Evolutionary conservation across 2,113 vertebrate genomes (phyloP), one percentile per base, ranked within the genome.

Genomic region (Carollia perspicillata): DNA sequence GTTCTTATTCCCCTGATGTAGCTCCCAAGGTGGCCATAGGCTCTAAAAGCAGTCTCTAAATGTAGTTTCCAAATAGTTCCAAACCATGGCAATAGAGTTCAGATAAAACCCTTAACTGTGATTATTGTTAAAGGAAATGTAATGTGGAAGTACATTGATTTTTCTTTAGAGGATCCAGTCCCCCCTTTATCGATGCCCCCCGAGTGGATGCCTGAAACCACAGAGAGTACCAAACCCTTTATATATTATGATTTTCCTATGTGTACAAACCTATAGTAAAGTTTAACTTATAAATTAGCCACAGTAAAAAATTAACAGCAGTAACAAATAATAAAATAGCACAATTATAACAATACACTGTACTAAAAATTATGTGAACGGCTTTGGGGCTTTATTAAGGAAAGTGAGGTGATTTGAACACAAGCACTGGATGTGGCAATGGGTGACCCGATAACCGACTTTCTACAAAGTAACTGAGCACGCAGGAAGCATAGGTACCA

Each of bases 51-150:
- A 65, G 8, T 60, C 44, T 86, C 72, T 37, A 78, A 84, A 92
- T 28, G 16, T 5, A 77, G 14, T 22, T 71, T 16, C 40, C 53
- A 72, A 84, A 55, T 17, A 20, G 1, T 66, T 90, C 37, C 91
- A 35, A n/a, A 49, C 0, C 26, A 49, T 42, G 33, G 4, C 1
- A 49, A 8, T 26, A 14, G 2, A 23, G 12, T 28, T 20, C 5
- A 28, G 81, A 86, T 69, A 86, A 93, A 81, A 49, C 2, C 16
- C 2, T 0, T 12, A 0, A 18, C 49, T 20, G 47, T 5, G 5
- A 89, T 92, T 79, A 55, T 81, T 91, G 74, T 80, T 71, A 69
- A 95, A 95, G 16, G 78, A 87, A 90, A 79, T 60, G 1, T 37
- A 79, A 47, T 7, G n/a, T 35, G 1, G 11, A 84, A 95, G 16